phyloP scores from a whole-genome alignment of 2,888 invertebrate species.

The Andrena flavipes region DNA sequence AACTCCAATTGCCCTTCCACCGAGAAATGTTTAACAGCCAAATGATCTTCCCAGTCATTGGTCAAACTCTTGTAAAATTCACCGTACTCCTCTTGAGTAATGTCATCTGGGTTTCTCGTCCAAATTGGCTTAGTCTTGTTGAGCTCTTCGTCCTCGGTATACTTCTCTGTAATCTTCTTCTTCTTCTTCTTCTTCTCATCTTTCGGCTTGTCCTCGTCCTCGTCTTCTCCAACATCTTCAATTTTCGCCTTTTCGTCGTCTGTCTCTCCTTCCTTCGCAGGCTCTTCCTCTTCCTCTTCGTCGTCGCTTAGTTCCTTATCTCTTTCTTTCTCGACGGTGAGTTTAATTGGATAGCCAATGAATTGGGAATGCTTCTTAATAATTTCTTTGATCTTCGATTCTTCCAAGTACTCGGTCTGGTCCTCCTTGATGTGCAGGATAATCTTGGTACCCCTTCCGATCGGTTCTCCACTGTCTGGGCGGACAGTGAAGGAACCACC shows the following conservation, averaged over 20 bases:
- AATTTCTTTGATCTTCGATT: conserved; percentile 97
- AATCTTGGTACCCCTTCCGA: conserved; percentile 98
- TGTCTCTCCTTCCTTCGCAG: conserved; percentile 90
- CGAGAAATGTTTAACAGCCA: conserved; percentile 98
- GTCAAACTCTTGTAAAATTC: conserved; percentile 99
- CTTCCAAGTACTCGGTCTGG: conserved; percentile 97
- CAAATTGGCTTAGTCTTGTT: conserved; percentile 99
- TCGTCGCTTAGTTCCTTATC: conserved; percentile 98
- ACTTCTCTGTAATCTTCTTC: conserved; percentile 99
- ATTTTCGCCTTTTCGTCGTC: conserved; percentile 89
- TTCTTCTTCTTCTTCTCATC: conserved; percentile 95
- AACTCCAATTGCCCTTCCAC: conserved; percentile 98
- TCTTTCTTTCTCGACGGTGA: conserved; percentile 97
- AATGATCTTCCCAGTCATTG: conserved; percentile 99
- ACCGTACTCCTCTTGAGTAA: conserved; percentile 97
- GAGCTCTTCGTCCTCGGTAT: conserved; percentile 98
- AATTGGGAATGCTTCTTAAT: conserved; percentile 99
- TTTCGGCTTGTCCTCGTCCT: conserved; percentile 86
- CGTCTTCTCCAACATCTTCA: conserved; percentile 90
- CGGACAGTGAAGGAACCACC: conserved; percentile 98
- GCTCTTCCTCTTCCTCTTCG: conserved; percentile 94
- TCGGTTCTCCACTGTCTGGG: conserved; percentile 90
- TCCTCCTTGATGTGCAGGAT: conserved; percentile 98
- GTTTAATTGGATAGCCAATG: conserved; percentile 99
- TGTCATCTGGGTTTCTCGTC: conserved; percentile 98